phyloP scores from a whole-genome alignment of 2,888 invertebrate species.

The Scelioninae gen. 2 region DNA sequence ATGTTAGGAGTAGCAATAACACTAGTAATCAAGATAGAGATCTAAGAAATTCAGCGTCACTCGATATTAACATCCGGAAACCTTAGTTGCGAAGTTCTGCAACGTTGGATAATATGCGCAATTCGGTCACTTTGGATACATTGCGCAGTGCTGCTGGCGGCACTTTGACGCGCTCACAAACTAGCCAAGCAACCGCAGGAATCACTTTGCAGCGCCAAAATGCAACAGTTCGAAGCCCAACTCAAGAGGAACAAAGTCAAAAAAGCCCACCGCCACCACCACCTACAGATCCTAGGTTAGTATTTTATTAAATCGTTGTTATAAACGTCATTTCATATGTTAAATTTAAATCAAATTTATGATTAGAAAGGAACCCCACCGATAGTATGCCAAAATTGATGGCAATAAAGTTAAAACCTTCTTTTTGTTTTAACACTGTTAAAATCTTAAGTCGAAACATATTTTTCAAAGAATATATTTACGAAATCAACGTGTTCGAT shows the following conservation, averaged over 20 bases:
- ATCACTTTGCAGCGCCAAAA: conserved; percentile 75
- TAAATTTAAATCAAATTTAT: too few relatives aligned
- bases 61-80: conserved; percentile 74
- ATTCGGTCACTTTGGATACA: conserved; percentile 70
- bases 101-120: conserved; percentile 71
- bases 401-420: too few relatives aligned
- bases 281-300: conserved; percentile 76
- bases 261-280: conserved; percentile 67
- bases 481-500: too few relatives aligned
- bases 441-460: too few relatives aligned
- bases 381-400: too few relatives aligned
- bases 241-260: conserved; percentile 72
- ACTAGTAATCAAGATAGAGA: conserved; percentile 71
- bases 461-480: too few relatives aligned
- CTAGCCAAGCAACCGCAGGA: conserved; percentile 72
- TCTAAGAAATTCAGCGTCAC: conserved; percentile 71
- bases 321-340: too few relatives aligned
- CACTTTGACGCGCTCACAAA: conserved; percentile 74
- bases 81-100: conserved; percentile 71
- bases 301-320: too few relatives aligned
- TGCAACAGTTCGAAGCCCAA: conserved; percentile 73
- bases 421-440: too few relatives aligned
- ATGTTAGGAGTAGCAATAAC: conserved; percentile 60
- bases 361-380: too few relatives aligned
- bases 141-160: conserved; percentile 68